phyloP scores from a whole-genome alignment of 1,140 invertebrate genomes.

The Camponotus floridanus region DNA sequence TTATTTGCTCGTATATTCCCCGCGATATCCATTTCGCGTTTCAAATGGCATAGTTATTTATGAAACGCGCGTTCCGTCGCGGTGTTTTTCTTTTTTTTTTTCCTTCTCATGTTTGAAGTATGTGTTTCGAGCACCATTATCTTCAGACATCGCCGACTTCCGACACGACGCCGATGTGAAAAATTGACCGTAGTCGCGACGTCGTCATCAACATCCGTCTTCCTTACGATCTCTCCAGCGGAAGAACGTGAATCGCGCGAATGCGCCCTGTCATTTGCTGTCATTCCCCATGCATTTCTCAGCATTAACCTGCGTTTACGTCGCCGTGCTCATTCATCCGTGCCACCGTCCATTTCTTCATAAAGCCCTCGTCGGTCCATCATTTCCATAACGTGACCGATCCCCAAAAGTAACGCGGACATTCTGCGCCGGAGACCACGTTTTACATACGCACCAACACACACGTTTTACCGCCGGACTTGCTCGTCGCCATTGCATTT shows the following conservation, averaged over 20 bases:
- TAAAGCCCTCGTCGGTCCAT: background rate
- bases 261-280: conserved; percentile 37
- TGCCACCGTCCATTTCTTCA: conserved; percentile 41
- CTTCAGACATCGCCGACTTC: conserved; percentile 9
- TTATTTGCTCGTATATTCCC: conserved; percentile 51
- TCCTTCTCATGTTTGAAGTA: background rate
- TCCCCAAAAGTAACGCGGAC: background rate
- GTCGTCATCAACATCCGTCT: conserved; percentile 53
- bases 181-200: conserved; percentile 44
- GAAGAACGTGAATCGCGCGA: conserved; percentile 47
- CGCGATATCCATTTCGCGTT: conserved; percentile 50
- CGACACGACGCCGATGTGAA: conserved; percentile 43
- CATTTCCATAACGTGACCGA: conserved; percentile 39
- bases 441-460: background rate
- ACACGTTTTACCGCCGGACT: background rate
- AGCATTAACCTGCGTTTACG: conserved; percentile 56
- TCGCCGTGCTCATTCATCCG: conserved; percentile 23
- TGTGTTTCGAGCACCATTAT: conserved; percentile 33
- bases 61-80: conserved; percentile 25
- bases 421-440: background rate
- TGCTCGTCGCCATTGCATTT: background rate
- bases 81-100: background rate
- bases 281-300: conserved; percentile 51
- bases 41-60: conserved; percentile 46
- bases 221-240: conserved; percentile 38